Evolutionary conservation across 2,888 invertebrate genomes (phyloP), one percentile per base, ranked within the genome.

Genomic region (Caenorhabditis uteleia): DNA sequence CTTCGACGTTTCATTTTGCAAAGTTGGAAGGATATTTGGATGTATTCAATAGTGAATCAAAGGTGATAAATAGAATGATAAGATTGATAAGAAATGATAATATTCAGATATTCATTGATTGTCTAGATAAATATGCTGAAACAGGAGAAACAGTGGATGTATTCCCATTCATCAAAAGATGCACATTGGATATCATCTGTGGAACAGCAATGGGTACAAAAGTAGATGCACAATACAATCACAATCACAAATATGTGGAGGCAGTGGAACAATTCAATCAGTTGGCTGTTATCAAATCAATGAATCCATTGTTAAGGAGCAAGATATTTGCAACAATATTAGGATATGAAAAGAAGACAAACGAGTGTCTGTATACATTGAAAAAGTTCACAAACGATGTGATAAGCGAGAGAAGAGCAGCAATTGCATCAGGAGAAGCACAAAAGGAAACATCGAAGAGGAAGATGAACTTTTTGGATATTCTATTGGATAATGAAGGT

Each of bases 1-100:
- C 86, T 16, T 86, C 87, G n/a, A 84, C 86, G 1, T 87, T 87
- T 70, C 87, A 87, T 75, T 87, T 86, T 75, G 83, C 84, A 39
- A 86, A 87, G 47, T 78, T 87, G 34, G 78, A 85, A 39, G 84
- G 85, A 53, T 87, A 60, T 27, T 57, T 57, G 3, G 61, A 61
- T 39, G 65, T 65, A n/a, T 65, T 65, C 33, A 59, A 65, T 27
- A 27, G 42, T 29, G 55, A 65, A 39, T 16, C 65, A 0, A 58
- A 64, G 56, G 57, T 58, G 27, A 49, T 48, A 3, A 43, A 2
- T 5, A 5, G 5, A 23, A 16, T 1, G 10, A 2, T 16, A n/a
- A 8, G n/a, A 4, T 5, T 26, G 1, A 6, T 4, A 4, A n/a
- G 14, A 12, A 29, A 14, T 40, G 40, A 33, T 8, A 20, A 2